Base-by-base conservation (phyloP, 2,888 invertebrate species). In the Silvanus unidentatus region DNA sequence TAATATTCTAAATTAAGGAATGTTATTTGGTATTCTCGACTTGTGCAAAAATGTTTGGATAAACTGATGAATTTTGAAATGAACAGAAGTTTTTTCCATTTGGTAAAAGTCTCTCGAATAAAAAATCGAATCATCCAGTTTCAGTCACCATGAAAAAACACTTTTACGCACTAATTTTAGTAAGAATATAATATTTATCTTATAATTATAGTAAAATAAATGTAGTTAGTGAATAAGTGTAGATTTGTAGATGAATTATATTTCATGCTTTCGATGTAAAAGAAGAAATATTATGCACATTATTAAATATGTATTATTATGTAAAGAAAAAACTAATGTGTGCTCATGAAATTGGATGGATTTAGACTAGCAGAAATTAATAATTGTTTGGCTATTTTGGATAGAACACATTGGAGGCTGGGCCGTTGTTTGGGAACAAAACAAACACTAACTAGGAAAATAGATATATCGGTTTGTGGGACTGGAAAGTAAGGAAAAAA, bases 381-480 rank as follows among this genome's bases (percentile, higher is more conserved):
- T 16, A 16, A 42, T 5, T 36, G 42, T 29, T 8, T 43, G 46
- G n/a, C 43, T 50, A 54, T 59, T 58, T 46, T 53, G 56, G 43
- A 50, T 46, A 53, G 56, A 51, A 55, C 56, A 50, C 36, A 36
- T 49, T 47, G 65, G 69, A 70, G 70, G 70, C 70, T 70, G 70
- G 70, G 62, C 65, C 64, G 53, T 58, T 60, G 63, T 60, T 57
- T 61, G 56, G 58, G 32, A 66, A 65, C 50, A 42, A 44, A 40
- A 45, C 41, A 41, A 38, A 40, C 40, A 47, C 40, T 38, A 39
- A 46, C 30, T 40, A 36, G 1, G 8, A 28, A 28, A 28, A 12
- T 5, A 12, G 10, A 5, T 32, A 32, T 32, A 12, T 32, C 5
- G n/a, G 32, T 12, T 22, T 22, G n/a, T n/a, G 3, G 22, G 37